Evolutionary conservation across 2,888 invertebrate species (phyloP), one percentile per base, ranked within the genome.

Genomic region (Crocallis elinguaria): DNA sequence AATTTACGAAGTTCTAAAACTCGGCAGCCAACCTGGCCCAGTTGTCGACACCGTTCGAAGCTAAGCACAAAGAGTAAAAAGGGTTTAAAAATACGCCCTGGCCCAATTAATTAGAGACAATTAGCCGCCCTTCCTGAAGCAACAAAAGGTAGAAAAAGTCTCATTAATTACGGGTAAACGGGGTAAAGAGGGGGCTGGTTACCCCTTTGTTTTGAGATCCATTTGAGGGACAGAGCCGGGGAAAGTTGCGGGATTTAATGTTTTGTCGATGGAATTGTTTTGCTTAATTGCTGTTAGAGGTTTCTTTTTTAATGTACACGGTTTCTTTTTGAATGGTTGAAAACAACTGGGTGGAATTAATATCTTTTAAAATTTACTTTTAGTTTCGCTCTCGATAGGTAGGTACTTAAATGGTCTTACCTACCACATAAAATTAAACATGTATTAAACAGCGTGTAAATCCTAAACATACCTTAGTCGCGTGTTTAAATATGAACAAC

Each of bases 61-160:
- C 72, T 71, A 67, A 69, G 71, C 73, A 82, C 82, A 84, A 84
- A 84, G 79, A 43, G 38, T 44, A 48, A 50, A 49, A 57, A 51
- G 70, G 77, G 75, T 78, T 76, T 80, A 84, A 84, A 88, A 87
- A 86, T 82, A 86, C 84, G 71, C 78, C 80, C 80, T 69, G 75
- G 78, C 77, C 81, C 86, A 88, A 89, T 89, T 88, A 89, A 88
- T 88, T 88, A 87, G 82, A 81, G 84, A 88, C 88, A 88, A 89
- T 89, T 89, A 89, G 86, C 87, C 77, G 77, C 82, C 88, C 87
- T 86, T 84, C 82, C 82, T 70, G 71, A 68, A 67, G 75, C 77
- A 84, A 88, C 88, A 88, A 88, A 88, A 88, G 89, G 88, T 87
- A 80, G 85, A 88, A 88, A 88, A 89, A 88, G 84, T 68, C 80